These are phyloP conservation scores for Drosophila borborema DNA, from an alignment of 2,888 invertebrate genomes.

Conservation along the genomic window DNA sequence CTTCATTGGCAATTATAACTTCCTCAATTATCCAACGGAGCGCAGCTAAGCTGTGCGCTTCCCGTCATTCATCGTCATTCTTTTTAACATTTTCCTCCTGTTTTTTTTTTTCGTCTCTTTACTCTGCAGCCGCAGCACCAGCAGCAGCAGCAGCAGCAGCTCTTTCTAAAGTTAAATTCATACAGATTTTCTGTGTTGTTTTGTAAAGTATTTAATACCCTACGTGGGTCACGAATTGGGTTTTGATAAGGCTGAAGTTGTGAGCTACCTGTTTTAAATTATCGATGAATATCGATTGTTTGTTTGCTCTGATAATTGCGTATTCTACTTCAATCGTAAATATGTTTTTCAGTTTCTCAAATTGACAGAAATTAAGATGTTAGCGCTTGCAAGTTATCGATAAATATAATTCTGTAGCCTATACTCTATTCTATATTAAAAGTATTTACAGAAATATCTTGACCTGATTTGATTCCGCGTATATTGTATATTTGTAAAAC, in stretches of 20 bases:
- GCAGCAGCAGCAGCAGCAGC: slow-evolving; percentile 8
- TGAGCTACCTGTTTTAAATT: background rate
- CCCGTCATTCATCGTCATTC: slow-evolving; percentile 79
- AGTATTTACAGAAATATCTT: no score
- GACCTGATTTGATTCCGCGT: no score
- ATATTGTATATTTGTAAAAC: no score
- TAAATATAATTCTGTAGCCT: no score
- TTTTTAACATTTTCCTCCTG: slow-evolving; percentile 75
- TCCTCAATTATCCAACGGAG: slow-evolving; percentile 84
- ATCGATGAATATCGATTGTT: background rate
- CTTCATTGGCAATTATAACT: slow-evolving; percentile 83
- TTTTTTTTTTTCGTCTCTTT: slow-evolving; percentile 31
- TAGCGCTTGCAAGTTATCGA: no score
- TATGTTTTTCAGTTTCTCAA: no score
- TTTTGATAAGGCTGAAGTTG: no score
- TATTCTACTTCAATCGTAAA: no score
- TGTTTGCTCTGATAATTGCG: no score
- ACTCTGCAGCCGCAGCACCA: slow-evolving; percentile 4
- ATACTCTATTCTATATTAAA: no score
- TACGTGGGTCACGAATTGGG: background rate
- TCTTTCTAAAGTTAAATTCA: slow-evolving; percentile 58
- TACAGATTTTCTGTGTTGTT: slow-evolving; percentile 47
- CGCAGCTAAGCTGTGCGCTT: slow-evolving; percentile 77
- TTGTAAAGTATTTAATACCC: slow-evolving; percentile 28
- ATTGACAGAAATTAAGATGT: no score